These are phyloP conservation scores for Drosophila arawakana DNA, from an alignment of 1,140 invertebrate genomes.

Conservation along the genomic window DNA sequence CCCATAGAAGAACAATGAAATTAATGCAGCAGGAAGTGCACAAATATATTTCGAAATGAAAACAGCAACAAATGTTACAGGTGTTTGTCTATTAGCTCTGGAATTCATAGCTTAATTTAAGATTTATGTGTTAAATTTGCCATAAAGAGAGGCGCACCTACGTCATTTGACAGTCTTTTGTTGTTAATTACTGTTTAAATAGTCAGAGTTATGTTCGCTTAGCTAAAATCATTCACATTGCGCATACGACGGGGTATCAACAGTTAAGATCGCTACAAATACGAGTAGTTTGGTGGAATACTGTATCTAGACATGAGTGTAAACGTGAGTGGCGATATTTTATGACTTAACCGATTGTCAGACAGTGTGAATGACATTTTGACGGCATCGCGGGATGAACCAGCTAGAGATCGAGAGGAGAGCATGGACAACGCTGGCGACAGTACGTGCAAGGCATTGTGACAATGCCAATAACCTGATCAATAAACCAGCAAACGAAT, in stretches of 20 bases:
- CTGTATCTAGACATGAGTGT: background rate
- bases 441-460: conserved; percentile 54
- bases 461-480: conserved; percentile 60
- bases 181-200: conserved; percentile 62
- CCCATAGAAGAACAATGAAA: background rate
- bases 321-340: conserved; percentile 32
- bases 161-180: conserved; percentile 32
- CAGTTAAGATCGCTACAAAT: conserved; percentile 19
- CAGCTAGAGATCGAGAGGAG: conserved; percentile 26
- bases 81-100: background rate
- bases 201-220: conserved; percentile 40
- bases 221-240: conserved; percentile 57
- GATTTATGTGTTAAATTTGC: background rate
- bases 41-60: background rate
- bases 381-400: conserved; percentile 43
- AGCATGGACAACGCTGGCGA: conserved; percentile 21
- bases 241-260: conserved; percentile 23
- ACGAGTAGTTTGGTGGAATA: background rate
- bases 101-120: background rate
- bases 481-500: conserved; percentile 45
- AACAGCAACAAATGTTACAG: background rate
- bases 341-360: conserved; percentile 20
- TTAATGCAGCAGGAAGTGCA: background rate
- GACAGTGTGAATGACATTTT: conserved; percentile 67
- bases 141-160: conserved; percentile 23